These are phyloP conservation scores for Emydoidea blandingii DNA, from an alignment of 2,797 vertebrate species.

Conservation along the genomic window DNA sequence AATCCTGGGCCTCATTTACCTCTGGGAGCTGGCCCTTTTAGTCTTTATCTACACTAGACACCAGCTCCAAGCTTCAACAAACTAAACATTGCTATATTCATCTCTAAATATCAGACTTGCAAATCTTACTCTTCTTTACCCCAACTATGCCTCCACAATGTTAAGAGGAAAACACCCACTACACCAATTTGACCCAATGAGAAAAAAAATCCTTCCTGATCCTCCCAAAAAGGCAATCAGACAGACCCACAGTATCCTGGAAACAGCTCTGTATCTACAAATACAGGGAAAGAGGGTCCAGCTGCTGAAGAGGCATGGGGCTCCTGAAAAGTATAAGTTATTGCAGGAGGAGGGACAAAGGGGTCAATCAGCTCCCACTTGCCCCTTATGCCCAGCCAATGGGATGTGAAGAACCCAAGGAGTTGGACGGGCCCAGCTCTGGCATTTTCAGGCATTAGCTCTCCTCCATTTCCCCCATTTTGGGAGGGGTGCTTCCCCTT, in stretches of 20 bases:
- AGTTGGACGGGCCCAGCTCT: not conserved
- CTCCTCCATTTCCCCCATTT: rapidly evolving
- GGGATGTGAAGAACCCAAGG: not conserved
- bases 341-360: not conserved
- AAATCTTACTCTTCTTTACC: not conserved
- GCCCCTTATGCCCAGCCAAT: not conserved
- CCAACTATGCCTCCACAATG: not conserved
- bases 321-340: not conserved
- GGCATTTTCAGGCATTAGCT: not conserved
- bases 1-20: not conserved
- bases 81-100: not conserved
- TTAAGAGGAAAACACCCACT: not conserved
- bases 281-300: not conserved
- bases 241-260: not conserved
- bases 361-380: not conserved
- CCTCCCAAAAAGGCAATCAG: not conserved
- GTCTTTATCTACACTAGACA: not conserved
- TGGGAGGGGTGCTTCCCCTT: rapidly evolving
- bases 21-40: not conserved
- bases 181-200: not conserved
- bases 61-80: not conserved
- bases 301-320: not conserved
- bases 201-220: not conserved
- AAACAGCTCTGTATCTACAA: not conserved
- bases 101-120: not conserved